Percentiles rank a stretch among this genome's conserved stretches.
Conservation (phyloP, 2,888 invertebrate genomes). For the Oscheius myriophilus region DNA sequence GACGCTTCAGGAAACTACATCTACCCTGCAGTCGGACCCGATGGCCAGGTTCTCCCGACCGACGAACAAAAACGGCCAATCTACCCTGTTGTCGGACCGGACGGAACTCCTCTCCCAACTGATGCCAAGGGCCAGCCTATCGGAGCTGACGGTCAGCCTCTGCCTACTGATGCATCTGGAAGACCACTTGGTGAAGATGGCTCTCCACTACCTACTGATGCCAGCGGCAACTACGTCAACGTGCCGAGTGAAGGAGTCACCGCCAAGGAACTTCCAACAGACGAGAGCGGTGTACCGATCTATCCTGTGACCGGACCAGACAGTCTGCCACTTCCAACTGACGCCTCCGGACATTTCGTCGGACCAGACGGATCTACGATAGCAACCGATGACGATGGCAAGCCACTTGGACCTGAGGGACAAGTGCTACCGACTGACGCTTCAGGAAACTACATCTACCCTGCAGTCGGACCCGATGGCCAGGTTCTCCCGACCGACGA, state of each 20-base stretch:
- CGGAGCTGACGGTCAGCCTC: conserved; percentile 34
- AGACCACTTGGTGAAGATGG: conserved; percentile 39
- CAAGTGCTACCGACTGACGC: conserved; percentile 53
- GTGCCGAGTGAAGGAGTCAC: conserved; percentile 13
- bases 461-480: conserved; percentile 17
- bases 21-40: conserved; percentile 39
- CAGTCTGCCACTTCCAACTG: conserved; percentile 35
- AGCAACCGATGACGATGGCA: conserved; percentile 49
- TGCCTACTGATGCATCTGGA: conserved; percentile 40
- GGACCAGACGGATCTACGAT: conserved; percentile 38
- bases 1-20: conserved; percentile 43
- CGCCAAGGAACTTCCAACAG: conserved; percentile 21
- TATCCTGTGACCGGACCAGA: conserved; percentile 42
- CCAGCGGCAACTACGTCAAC: conserved; percentile 34
- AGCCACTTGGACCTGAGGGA: conserved; percentile 35
- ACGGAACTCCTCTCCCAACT: conserved; percentile 47
- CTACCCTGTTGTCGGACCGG: conserved; percentile 39
- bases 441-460: conserved; percentile 37
- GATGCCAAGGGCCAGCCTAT: conserved; percentile 31
- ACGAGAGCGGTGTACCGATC: conserved; percentile 42
- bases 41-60: conserved; percentile 47
- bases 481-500: conserved; percentile 28
- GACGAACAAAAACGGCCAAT: conserved; percentile 26
- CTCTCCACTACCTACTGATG: conserved; percentile 44
- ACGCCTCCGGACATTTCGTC: conserved; percentile 36